Base-by-base conservation (phyloP, 2,888 invertebrate species). In the Brachynemurus nebulosus region DNA sequence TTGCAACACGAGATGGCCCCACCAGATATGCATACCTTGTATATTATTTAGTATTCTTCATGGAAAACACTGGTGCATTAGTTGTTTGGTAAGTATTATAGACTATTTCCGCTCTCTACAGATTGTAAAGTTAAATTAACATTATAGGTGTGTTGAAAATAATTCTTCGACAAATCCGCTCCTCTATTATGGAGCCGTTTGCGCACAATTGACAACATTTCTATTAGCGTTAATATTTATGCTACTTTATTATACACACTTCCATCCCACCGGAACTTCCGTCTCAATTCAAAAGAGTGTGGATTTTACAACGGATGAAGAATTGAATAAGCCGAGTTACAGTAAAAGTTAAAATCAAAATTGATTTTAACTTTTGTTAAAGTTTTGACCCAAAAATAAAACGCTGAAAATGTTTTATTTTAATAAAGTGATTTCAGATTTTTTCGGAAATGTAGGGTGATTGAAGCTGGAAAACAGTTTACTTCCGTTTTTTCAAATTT, bases 1-100 rank as follows among this genome's bases (percentile, higher is more conserved):
- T 76, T 48, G 74, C 76, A 48, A 68, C 75, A 4, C 61, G 71
- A 48, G 74, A 75, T 54, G 75, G 74, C 25, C 71, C 71, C 25
- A 76, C 76, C 3, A 61, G 76, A 46, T 66, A 67, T 50, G 57
- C 64, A n/a, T 68, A 68, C 50, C 50, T 67, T 21, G 65, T 62
- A 11, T 67, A 67, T 52, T 68, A 68, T 53, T 55, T 66, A 43
- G 65, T 67, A 6, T 67, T 66, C 52, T 66, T 67, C 50, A 64
- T 68, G 64, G 68, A 68, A 48, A 68, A 68, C 53, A 66, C 66
- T 5, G 66, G 62, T 38, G 64, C 66, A 27, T 54, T 68, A 37
- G 65, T 66, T 40, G 64, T 67, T 11, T 68, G 67, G 67, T 66
- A 55, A 61, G 61, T 56, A n/a, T 33, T 2, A 42, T 27, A 14